Conservation (phyloP, 2,797 vertebrate species). For the Leontocebus nigricollis region DNA sequence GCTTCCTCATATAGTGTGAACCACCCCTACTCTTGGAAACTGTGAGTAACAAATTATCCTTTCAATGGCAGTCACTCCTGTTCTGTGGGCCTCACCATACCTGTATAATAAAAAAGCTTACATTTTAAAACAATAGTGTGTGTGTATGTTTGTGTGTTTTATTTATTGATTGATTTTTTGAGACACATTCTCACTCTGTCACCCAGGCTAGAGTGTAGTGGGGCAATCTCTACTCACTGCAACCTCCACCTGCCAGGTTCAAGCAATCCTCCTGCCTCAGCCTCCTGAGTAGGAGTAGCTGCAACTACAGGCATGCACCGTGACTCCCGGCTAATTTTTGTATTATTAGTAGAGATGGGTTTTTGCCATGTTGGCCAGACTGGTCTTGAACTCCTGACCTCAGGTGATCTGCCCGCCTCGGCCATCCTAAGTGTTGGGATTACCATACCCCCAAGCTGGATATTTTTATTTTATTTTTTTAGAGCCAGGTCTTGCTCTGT, state of each 20-base stretch:
- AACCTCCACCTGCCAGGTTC: neutral
- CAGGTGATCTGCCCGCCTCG: accelerated
- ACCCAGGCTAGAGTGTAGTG: neutral
- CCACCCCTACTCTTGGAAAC: neutral
- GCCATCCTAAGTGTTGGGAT: neutral
- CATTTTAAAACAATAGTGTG: neutral
- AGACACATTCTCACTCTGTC: neutral
- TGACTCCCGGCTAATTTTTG: neutral
- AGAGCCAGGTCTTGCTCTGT: neutral
- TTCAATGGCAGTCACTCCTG: neutral
- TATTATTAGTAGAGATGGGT: accelerated
- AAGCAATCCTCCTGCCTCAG: neutral
- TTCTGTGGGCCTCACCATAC: neutral
- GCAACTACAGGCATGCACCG: neutral
- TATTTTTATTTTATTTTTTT: neutral
- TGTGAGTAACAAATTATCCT: neutral
- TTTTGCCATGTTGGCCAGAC: neutral
- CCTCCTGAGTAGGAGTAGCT: neutral
- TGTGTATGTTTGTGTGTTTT: no score
- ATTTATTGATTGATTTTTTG: no score
- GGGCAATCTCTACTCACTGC: neutral
- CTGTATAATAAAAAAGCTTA: neutral
- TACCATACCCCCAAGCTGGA: neutral
- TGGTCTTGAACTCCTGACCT: neutral
- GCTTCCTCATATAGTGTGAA: neutral